These are phyloP conservation scores for Meriones psammophilus DNA, from an alignment of 2,797 vertebrate species.

Conservation along the genomic window DNA sequence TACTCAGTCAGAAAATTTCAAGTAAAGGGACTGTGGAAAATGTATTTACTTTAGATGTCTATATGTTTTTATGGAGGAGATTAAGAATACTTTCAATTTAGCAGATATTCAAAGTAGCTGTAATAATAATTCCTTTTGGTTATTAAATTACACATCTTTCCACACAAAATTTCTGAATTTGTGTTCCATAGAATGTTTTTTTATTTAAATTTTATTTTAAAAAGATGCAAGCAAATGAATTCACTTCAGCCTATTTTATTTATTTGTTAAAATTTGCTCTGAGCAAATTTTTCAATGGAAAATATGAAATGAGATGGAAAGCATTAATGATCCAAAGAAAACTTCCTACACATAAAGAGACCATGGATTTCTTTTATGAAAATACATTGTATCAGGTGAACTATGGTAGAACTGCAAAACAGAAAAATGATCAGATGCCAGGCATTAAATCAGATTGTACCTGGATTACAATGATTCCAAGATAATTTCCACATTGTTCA, in stretches of 20 bases:
- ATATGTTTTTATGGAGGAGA: conserved; percentile 33
- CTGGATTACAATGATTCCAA: not conserved
- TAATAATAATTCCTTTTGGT: conserved; percentile 46
- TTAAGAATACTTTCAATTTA: conserved; percentile 29
- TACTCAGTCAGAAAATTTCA: conserved; percentile 23
- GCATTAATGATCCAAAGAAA: conserved; percentile 66
- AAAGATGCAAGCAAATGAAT: conserved; percentile 56
- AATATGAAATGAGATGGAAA: conserved; percentile 68
- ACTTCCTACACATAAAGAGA: conserved; percentile 30
- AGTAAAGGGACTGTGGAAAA: conserved; percentile 6
- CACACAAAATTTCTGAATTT: conserved; percentile 33
- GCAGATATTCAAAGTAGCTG: not conserved
- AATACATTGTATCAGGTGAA: conserved; percentile 60
- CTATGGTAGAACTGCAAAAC: conserved; percentile 53
- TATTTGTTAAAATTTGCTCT: conserved; percentile 66
- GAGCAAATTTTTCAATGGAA: conserved; percentile 45
- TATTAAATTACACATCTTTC: conserved; percentile 25
- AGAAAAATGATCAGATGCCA: not conserved
- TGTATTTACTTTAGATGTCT: not conserved
- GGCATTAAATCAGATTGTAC: conserved; percentile 48
- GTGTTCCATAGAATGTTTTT: conserved; percentile 9
- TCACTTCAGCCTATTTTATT: conserved; percentile 59
- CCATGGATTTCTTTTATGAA: conserved; percentile 25
- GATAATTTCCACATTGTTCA: not conserved
- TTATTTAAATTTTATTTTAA: conserved; percentile 66